Percentiles rank a stretch among this genome's conserved stretches.
phyloP scores from a whole-genome alignment of 2,113 vertebrate genomes.

The Xiphias gladius region DNA sequence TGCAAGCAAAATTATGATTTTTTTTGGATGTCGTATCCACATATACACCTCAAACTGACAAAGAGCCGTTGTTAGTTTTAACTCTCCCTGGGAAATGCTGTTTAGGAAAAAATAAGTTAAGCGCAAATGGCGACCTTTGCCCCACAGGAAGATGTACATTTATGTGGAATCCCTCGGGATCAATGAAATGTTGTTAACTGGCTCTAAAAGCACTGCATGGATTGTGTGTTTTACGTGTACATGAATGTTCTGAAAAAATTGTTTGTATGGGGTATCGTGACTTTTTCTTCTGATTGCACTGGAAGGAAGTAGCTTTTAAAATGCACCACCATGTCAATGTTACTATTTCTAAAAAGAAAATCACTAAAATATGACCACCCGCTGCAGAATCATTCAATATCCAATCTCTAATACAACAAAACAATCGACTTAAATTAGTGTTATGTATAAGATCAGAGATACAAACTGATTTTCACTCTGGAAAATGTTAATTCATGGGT shows the following conservation, averaged over 20 bases:
- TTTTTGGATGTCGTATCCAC: slow-evolving; percentile 13
- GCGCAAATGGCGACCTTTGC: slow-evolving; percentile 41
- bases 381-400: slow-evolving; percentile 2
- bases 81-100: slow-evolving; percentile 45
- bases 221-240: slow-evolving; percentile 58
- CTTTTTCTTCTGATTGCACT: slow-evolving; percentile 53
- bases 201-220: slow-evolving; percentile 72
- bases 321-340: slow-evolving; percentile 39
- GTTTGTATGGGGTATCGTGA: slow-evolving; percentile 34
- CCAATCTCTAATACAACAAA: slow-evolving; percentile 18
- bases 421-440: neutral
- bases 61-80: slow-evolving; percentile 7
- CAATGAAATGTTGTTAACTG: slow-evolving; percentile 29
- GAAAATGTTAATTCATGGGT: neutral
- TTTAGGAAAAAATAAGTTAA: neutral
- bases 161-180: slow-evolving; percentile 28
- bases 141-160: slow-evolving; percentile 46
- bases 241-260: slow-evolving; percentile 52
- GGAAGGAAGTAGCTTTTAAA: slow-evolving; percentile 56
- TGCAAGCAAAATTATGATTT: neutral
- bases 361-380: slow-evolving; percentile 26
- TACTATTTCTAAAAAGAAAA: slow-evolving; percentile 23
- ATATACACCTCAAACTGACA: slow-evolving; percentile 3
- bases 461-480: slow-evolving; percentile 11
- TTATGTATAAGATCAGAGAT: neutral